Evolutionary conservation across 2,113 vertebrate genomes (phyloP).

Genomic region (Anas platyrhynchos): DNA sequence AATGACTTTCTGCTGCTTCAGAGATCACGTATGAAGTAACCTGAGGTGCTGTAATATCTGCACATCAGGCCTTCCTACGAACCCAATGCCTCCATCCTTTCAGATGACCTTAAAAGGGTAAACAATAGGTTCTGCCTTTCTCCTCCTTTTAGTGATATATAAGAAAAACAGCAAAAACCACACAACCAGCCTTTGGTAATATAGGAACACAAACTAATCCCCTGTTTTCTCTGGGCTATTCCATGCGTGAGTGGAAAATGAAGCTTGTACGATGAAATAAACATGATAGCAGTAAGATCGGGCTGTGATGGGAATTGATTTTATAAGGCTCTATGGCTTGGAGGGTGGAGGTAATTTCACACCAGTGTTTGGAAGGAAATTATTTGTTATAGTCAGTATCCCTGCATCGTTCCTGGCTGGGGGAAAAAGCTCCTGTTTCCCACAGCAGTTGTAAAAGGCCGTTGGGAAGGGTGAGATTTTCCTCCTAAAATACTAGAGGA

Average conservation of each 20-base stretch:
- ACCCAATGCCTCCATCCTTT: not conserved
- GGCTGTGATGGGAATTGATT: not conserved
- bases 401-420: not conserved
- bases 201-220: not conserved
- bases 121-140: not conserved
- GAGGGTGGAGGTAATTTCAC: conserved; percentile 19
- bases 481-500: not conserved
- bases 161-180: not conserved
- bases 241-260: not conserved
- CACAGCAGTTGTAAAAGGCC: not conserved
- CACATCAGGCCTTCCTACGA: not conserved
- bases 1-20: conserved; percentile 13
- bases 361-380: not conserved
- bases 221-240: not conserved
- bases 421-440: conserved; percentile 3
- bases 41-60: conserved; percentile 23
- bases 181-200: not conserved
- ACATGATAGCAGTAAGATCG: not conserved
- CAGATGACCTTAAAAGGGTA: not conserved
- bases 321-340: not conserved
- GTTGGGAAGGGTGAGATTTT: conserved; percentile 23
- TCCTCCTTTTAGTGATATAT: not conserved
- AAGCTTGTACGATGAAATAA: not conserved
- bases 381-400: not conserved
- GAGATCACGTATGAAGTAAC: conserved; percentile 35